Conservation (phyloP, 2,797 vertebrate genomes). For the Propithecus perrieri region DNA sequence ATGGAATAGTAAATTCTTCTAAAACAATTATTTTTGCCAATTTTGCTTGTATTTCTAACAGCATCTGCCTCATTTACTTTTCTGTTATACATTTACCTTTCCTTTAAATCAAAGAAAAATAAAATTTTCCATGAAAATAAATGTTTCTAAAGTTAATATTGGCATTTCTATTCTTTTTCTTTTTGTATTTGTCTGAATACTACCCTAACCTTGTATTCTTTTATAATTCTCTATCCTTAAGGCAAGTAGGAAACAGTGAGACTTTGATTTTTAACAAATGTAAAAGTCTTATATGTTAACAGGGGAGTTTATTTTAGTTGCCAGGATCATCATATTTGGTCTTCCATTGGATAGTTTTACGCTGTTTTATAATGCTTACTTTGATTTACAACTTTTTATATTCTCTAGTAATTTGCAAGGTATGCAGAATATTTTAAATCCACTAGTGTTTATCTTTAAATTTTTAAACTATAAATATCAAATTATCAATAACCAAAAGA, state of each 20-base stretch:
- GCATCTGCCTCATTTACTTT: neutral
- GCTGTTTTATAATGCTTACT: neutral
- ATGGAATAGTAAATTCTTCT: neutral
- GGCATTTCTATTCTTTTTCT: neutral
- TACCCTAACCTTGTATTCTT: neutral
- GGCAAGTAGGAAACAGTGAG: neutral
- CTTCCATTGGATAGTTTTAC: neutral
- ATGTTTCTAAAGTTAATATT: neutral
- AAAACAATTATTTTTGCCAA: neutral
- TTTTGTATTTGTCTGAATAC: neutral
- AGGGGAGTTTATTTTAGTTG: neutral
- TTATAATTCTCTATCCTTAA: neutral
- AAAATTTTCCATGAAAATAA: neutral
- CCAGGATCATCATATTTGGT: neutral
- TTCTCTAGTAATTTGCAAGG: neutral
- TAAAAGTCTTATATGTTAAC: neutral
- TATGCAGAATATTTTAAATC: neutral
- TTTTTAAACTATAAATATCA: neutral
- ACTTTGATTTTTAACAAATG: neutral
- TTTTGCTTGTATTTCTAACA: neutral
- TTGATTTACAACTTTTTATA: slow-evolving; percentile 11
- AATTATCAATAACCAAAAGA: neutral
- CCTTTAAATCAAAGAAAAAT: slow-evolving; percentile 21
- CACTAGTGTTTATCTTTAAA: neutral
- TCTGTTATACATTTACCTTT: neutral